Base-by-base conservation (phyloP, 2,113 vertebrate species). In the Willisornis vidua region DNA sequence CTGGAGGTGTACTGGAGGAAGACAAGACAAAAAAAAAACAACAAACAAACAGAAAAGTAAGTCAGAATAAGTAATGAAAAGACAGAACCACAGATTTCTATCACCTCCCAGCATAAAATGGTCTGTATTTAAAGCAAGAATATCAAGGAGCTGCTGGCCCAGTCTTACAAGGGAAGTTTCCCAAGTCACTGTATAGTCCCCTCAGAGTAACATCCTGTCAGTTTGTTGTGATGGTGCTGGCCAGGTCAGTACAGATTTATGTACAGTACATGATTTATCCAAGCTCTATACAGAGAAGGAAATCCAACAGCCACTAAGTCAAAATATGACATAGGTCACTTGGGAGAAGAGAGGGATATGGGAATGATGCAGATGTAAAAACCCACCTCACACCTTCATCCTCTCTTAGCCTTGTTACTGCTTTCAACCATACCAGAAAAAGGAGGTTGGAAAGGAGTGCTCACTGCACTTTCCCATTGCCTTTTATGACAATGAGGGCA, bases 1-100 rank as follows among this genome's bases (percentile, higher is more conserved):
- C 99, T 99, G 98, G 99, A 99, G 84, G 99, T 99, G 98, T 99
- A 99, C 99, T 99, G 97, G 52, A 97, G 77, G 91, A 85, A 98
- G 87, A 98, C 28, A 97, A 95, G 94, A 67, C 29, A 59, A 33
- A 84, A 77, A 77, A 80, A 15, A 43, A 43, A 90, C 39, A 80
- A 91, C 77, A 92, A 86, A 90, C 33, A 94, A 94, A 94, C n/a
- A 96, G 51, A 85, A 70, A 72, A 73, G 75, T 93, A 62, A 82
- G 91, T 94, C 84, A 93, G 81, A 90, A 83, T n/a, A 17, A 78
- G 37, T 71, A 41, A 66, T 11, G 51, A 19, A 67, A 84, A 51
- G 14, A 66, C 0, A 0, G 77, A 94, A 73, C 31, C 59, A 90
- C 35, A 54, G 79, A 79, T 57, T 81, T 67, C 1, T 45, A 74